Evolutionary conservation across 1,140 invertebrate genomes (phyloP), one percentile per base, ranked within the genome.

Genomic region (Samia ricini): DNA sequence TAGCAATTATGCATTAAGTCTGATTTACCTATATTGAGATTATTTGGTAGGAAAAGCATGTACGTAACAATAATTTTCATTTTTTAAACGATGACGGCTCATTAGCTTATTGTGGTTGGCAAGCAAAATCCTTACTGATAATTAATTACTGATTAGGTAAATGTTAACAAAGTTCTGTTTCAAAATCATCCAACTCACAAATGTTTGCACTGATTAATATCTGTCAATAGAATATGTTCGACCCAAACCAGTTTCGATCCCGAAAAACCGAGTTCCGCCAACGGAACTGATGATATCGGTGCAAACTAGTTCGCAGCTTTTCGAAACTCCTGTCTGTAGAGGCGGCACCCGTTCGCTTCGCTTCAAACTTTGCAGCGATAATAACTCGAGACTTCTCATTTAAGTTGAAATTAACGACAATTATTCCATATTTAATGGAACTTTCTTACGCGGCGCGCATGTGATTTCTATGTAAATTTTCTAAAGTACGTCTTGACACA

Each of bases 381-480:
- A 42, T 42, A 42, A 42, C 10, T 42, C 33, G 12, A n/a, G 33
- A 42, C 33, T 42, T 42, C 33, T 42, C 33, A 42, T 42, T 42
- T 42, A 42, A 42, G 0, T 42, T 15, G 33, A 15, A 42, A 42
- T 42, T 42, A 42, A 42, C n/a, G 33, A 42, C 33, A 42, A 42
- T 42, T 42, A 42, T 42, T 42, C 33, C 33, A 42, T 42, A 42
- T 42, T 42, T 42, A 42, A 42, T 15, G 33, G n/a, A 42, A 42
- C 33, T 42, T 42, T 42, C 33, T 42, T 42, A 42, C 33, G 12
- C 7, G n/a, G n/a, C 33, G 33, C 33, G 7, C 33, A 12, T 42
- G 33, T 42, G 33, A 42, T 42, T 42, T 42, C 10, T 42, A 42
- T 42, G 33, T 42, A 42, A 42, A 42, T 42, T 42, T 42, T 2